Evolutionary conservation across 2,888 invertebrate species (phyloP), one percentile per base, ranked within the genome.

Genomic region (Amphipyra berbera): DNA sequence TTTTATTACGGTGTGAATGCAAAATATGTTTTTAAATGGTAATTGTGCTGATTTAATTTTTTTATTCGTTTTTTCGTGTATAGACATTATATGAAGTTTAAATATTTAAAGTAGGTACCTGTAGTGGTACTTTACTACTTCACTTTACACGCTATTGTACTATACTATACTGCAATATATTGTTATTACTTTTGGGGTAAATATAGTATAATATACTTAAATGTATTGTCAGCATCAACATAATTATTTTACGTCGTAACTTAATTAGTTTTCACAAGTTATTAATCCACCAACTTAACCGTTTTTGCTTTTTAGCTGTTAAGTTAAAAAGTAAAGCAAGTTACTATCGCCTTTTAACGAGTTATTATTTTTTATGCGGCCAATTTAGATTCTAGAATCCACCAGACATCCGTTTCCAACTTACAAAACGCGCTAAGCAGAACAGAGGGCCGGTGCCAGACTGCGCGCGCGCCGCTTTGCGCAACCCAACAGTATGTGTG

Each of bases 401-500:
- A 71, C 67, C 64, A 75, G 68, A 79, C 79, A 84, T 86, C 85
- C 84, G 82, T 79, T 76, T 72, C 46, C 54, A 63, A 76, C 86
- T 84, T 85, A 84, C 87, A 82, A 84, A 82, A 84, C 72, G 68
- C 70, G 73, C 71, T 79, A 75, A 85, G 76, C 79, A 81, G 82
- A 81, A 78, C 75, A 75, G 78, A 74, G 73, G 75, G 76, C 67
- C 83, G 80, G 88, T 87, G 85, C 88, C 88, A 86, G 87, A 81
- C 86, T 68, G 85, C 81, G 85, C 82, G 79, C 81, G 82, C 85
- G 83, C 82, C 68, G 78, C 52, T 76, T 91, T 86, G 87, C 89
- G 91, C 87, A 91, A 92, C 82, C 49, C 49, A 58, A 48, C 69
- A 77, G 83, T 82, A 91, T 91, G 88, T 92, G 82, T 92, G 92